Conservation (phyloP, 2,113 vertebrate genomes). For the Oxyura jamaicensis region DNA sequence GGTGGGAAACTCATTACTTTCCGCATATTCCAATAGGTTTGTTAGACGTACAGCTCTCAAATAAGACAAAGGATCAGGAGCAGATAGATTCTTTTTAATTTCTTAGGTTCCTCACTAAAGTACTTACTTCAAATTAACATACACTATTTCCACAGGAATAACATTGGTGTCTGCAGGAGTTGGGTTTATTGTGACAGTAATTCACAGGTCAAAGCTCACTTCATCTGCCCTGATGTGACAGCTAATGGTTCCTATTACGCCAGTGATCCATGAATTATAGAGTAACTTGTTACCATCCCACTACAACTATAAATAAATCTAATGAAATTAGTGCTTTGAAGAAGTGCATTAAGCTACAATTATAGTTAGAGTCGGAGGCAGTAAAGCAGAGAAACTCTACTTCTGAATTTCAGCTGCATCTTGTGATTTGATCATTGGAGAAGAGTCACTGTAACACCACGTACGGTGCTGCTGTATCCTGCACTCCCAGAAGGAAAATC, state of each 20-base stretch:
- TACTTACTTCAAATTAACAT: constrained; percentile 57
- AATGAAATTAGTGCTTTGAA: constrained; percentile 35
- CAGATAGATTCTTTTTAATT: constrained; percentile 9
- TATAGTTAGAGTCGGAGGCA: not conserved
- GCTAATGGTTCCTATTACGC: constrained; percentile 26
- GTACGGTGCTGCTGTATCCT: not conserved
- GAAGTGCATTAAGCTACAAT: not conserved
- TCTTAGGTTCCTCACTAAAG: constrained; percentile 21
- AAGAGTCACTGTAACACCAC: not conserved
- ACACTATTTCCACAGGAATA: not conserved
- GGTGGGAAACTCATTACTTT: not conserved
- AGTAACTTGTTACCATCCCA: not conserved
- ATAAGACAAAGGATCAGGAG: constrained; percentile 6
- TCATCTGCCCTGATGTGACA: constrained; percentile 55
- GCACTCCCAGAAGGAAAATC: not conserved
- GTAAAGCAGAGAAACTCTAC: not conserved
- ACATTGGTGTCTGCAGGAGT: constrained; percentile 23
- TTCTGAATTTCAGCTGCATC: not conserved
- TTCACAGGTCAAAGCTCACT: constrained; percentile 53
- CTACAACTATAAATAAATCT: constrained; percentile 12
- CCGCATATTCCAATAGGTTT: constrained; percentile 32
- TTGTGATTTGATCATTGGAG: not conserved
- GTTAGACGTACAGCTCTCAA: constrained; percentile 17
- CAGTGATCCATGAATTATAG: constrained; percentile 35
- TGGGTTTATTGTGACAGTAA: constrained; percentile 57